Evolutionary conservation across 2,113 vertebrate genomes (phyloP), one percentile per base, ranked within the genome.

Genomic region (Thinocorus orbignyianus): DNA sequence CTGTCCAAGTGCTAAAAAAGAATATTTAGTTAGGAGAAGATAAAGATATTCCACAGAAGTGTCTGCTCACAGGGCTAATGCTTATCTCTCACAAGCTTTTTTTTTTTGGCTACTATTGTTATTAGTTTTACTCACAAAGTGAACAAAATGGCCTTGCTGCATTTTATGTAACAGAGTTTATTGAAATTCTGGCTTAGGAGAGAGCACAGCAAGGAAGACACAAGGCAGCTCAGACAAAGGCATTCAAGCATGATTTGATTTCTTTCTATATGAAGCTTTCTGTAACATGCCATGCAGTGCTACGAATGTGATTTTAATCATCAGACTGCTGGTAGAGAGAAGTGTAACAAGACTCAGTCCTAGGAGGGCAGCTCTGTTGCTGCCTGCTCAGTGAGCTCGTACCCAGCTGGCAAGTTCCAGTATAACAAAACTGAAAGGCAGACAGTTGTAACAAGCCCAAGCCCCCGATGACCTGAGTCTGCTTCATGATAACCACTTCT

Each of bases 111-210:
- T 66, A 10, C 41, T 77, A 15, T 65, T 92, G 25, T 90, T 68
- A 82, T 49, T 95, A 33, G 22, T 78, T 97, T 96, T 77, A 46
- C 44, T 86, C 89, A 95, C 15, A 44, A 84, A 68, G 23, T 6
- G 1, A 58, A 42, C 31, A 39, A 88, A 83, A 79, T 70, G 13
- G 13, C 20, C 17, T 64, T 61, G 24, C 60, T 88, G 0, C 1
- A 65, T 64, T 93, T 88, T 72, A 37, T 20, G 5, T 69, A 78
- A 46, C 5, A 17, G 24, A 52, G 4, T 54, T 93, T 72, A 44
- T 92, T 68, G 58, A 60, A 79, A 72, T 79, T 94, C 60, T 71
- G 42, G 44, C 16, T 94, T 60, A 51, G 0, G 0, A 17, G 23
- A 88, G 28, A 60, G 20, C 13, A 24, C 49, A 71, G n/a, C 33